Conservation (phyloP, 2,888 invertebrate species). For the Hydriomena furcata region DNA sequence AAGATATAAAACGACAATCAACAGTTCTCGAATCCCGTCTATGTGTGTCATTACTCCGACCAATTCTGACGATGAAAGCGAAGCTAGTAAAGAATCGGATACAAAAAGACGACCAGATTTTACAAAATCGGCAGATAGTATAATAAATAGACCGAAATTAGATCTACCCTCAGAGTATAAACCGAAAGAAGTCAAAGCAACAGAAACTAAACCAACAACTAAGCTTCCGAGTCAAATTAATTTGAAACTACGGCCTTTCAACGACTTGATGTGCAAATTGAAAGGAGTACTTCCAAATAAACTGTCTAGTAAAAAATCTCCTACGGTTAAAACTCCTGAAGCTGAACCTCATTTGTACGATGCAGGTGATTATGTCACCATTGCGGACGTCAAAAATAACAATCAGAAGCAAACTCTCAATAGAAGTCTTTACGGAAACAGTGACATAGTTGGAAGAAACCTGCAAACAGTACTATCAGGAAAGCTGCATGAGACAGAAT, state of each 20-base stretch:
- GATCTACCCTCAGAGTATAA: constrained; percentile 67
- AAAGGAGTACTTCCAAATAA: constrained; percentile 85
- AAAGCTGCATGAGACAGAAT: constrained; percentile 87
- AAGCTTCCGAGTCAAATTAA: constrained; percentile 60
- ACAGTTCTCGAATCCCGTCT: constrained; percentile 94
- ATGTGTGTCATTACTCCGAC: constrained; percentile 96
- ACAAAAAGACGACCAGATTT: constrained; percentile 31
- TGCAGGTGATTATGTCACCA: constrained; percentile 93
- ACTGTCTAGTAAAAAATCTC: constrained; percentile 77
- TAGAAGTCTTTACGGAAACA: constrained; percentile 84
- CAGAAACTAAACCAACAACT: constrained; percentile 45
- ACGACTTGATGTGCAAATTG: constrained; percentile 88
- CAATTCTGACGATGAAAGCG: constrained; percentile 93
- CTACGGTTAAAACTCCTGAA: constrained; percentile 70
- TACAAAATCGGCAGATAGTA: constrained; percentile 35
- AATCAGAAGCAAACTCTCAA: constrained; percentile 84
- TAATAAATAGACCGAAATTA: constrained; percentile 63
- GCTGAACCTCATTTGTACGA: constrained; percentile 80
- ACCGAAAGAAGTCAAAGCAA: constrained; percentile 53
- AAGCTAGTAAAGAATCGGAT: constrained; percentile 65
- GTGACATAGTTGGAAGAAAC: constrained; percentile 86
- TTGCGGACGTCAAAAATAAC: constrained; percentile 92
- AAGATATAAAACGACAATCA: constrained; percentile 93
- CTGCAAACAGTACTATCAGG: constrained; percentile 84
- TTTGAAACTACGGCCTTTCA: constrained; percentile 84